These are phyloP conservation scores for Heliornis fulica DNA, from an alignment of 2,113 vertebrate species.

Conservation along the genomic window DNA sequence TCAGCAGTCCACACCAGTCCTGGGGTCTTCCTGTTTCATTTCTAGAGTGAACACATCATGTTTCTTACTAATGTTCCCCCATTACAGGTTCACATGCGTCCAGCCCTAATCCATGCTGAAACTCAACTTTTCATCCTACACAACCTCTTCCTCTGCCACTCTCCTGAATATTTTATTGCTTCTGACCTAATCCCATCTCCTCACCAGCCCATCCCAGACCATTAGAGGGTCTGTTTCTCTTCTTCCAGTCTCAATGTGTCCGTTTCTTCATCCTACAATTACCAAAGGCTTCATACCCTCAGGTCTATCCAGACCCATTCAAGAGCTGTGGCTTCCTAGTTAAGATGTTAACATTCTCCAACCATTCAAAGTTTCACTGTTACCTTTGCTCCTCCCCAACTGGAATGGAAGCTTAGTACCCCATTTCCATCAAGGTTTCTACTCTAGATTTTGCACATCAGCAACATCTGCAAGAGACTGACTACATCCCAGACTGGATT, in stretches of 20 bases:
- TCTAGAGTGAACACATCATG: neutral
- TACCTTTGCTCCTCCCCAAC: neutral
- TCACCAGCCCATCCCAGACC: neutral
- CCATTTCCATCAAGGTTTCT: neutral
- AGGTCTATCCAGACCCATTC: neutral
- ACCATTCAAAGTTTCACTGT: neutral
- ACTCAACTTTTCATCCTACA: neutral
- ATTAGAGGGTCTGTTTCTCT: neutral
- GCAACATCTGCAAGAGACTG: neutral
- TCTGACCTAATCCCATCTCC: neutral
- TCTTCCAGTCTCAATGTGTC: neutral
- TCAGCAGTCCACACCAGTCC: neutral
- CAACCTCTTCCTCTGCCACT: too few species aligned
- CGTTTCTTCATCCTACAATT: neutral
- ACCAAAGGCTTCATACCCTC: neutral
- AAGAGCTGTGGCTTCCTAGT: neutral
- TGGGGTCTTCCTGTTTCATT: neutral
- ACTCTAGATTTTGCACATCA: neutral
- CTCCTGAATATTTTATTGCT: neutral
- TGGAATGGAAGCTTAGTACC: neutral
- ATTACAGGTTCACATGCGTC: neutral
- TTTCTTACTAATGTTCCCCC: neutral
- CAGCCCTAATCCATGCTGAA: neutral
- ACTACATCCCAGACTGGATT: neutral
- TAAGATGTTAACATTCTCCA: neutral